phyloP scores from a whole-genome alignment of 2,888 invertebrate species.

The Oasisia sp. region DNA sequence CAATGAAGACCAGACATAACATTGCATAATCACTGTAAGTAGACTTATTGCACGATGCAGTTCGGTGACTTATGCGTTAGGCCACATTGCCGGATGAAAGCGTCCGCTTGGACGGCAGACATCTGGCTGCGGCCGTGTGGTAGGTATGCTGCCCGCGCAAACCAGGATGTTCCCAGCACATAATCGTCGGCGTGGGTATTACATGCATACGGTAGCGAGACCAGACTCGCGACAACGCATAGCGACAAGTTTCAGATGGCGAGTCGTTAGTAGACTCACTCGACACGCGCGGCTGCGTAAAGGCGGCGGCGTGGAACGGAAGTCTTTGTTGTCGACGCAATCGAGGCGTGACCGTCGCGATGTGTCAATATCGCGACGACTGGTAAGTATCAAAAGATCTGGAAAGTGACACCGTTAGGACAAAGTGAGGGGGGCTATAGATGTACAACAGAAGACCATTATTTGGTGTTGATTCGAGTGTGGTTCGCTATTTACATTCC shows the following conservation, averaged over 20 bases:
- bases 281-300: not conserved
- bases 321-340: not conserved
- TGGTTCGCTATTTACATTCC: not conserved
- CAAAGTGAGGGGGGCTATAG: not conserved
- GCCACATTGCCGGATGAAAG: not conserved
- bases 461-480: not conserved
- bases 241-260: not conserved
- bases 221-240: not conserved
- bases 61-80: not conserved
- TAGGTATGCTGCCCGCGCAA: not conserved
- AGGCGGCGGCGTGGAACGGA: not conserved
- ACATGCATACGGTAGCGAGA: not conserved
- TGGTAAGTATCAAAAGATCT: not conserved
- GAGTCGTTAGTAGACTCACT: not conserved
- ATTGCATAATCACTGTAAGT: not conserved
- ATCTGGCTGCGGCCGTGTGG: not conserved
- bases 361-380: not conserved
- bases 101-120: not conserved
- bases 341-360: not conserved
- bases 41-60: not conserved
- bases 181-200: not conserved
- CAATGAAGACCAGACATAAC: constrained; percentile 8
- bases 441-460: not conserved
- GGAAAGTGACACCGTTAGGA: not conserved
- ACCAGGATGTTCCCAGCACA: not conserved